phyloP scores from a whole-genome alignment of 37 sponge, comb jelly and placozoan genomes.

The Oopsacas minuta region DNA sequence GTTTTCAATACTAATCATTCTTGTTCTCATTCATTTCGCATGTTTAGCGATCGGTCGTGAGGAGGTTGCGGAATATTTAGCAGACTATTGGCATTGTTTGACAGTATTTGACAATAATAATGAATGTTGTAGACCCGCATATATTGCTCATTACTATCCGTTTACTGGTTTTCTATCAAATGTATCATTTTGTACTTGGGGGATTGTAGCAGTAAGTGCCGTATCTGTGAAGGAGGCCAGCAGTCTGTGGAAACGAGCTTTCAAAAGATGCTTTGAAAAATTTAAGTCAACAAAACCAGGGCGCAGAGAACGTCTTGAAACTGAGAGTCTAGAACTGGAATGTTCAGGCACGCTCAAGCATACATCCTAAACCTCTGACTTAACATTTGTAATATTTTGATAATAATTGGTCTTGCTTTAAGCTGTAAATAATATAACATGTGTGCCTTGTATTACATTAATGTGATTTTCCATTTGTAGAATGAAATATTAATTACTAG shows the following conservation, averaged over 20 bases:
- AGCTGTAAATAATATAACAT: too few species aligned
- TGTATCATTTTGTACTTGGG: background rate
- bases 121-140: background rate
- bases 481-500: too few species aligned
- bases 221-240: background rate
- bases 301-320: too few species aligned
- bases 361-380: too few species aligned
- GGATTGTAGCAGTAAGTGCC: background rate
- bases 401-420: too few species aligned
- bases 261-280: background rate
- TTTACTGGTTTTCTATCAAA: conserved; percentile 7
- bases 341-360: too few species aligned
- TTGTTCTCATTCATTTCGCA: background rate
- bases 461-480: too few species aligned
- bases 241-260: background rate
- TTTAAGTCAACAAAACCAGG: background rate
- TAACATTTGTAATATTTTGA: too few species aligned
- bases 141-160: background rate
- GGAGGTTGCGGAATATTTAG: background rate
- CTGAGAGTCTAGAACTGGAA: too few species aligned
- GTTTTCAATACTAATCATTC: background rate
- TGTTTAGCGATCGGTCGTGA: background rate
- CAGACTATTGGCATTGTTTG: conserved; percentile 10
- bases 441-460: too few species aligned
- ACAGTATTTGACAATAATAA: background rate